These are phyloP conservation scores for Listronotus oregonensis DNA, from an alignment of 1,140 invertebrate genomes.

Conservation along the genomic window DNA sequence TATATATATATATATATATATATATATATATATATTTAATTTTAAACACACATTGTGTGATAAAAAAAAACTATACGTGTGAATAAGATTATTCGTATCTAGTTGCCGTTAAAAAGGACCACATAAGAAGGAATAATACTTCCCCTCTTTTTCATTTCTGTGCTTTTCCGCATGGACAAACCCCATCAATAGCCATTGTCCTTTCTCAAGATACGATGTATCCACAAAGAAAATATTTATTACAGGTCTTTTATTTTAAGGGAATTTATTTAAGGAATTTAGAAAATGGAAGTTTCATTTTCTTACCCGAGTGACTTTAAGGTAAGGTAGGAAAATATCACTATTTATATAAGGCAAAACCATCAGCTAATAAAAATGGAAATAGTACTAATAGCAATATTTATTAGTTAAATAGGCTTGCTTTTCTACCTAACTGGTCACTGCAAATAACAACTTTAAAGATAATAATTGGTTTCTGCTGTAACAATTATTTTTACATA, in stretches of 20 bases:
- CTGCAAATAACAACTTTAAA: no score
- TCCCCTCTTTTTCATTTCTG: conserved; percentile 31
- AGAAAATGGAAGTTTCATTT: conserved; percentile 30
- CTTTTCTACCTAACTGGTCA: no score
- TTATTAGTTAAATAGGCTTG: no score
- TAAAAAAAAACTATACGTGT: no score
- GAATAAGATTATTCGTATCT: neutral
- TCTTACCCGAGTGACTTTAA: conserved; percentile 19
- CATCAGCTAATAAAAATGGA: no score
- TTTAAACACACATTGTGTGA: no score
- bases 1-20: no score
- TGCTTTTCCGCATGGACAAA: conserved; percentile 29
- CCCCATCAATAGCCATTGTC: conserved; percentile 35
- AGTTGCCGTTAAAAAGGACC: neutral
- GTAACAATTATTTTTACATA: no score
- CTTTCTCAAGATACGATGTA: conserved; percentile 29
- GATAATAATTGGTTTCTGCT: no score
- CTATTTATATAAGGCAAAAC: no score
- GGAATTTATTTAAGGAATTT: conserved; percentile 37
- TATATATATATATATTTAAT: no score
- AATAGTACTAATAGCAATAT: no score
- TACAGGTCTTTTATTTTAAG: conserved; percentile 36
- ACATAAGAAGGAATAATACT: conserved; percentile 4
- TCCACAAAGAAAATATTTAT: conserved; percentile 38
- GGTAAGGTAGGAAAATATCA: conserved; percentile 20